These are phyloP conservation scores for Canis aureus DNA, from an alignment of 2,113 vertebrate genomes.

Conservation along the genomic window DNA sequence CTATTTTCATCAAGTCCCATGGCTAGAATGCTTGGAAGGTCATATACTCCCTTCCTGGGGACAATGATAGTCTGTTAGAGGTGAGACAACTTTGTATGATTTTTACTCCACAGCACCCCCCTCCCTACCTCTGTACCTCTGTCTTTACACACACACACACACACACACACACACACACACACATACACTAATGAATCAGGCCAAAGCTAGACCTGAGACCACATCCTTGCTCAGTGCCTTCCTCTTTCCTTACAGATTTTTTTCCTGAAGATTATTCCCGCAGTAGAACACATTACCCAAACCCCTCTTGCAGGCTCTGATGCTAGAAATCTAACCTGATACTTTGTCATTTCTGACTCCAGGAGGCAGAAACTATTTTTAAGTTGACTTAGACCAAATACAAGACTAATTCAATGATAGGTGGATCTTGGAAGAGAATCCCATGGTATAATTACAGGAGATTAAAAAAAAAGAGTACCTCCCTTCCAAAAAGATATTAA, in stretches of 20 bases:
- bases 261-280: neutral
- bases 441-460: neutral
- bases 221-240: neutral
- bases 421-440: slow-evolving; percentile 21
- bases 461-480: neutral
- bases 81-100: neutral
- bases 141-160: neutral
- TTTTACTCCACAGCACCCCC: neutral
- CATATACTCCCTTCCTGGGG: neutral
- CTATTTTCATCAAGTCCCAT: neutral
- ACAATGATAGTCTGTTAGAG: neutral
- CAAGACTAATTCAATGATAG: neutral
- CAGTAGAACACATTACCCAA: neutral
- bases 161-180: neutral
- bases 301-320: neutral
- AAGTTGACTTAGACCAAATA: neutral
- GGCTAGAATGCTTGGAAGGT: neutral
- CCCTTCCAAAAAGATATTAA: neutral
- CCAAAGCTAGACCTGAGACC: neutral
- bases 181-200: neutral
- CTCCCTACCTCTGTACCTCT: too few species aligned
- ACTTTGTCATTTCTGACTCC: neutral
- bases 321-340: neutral
- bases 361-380: neutral
- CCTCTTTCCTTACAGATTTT: neutral